phyloP scores from a whole-genome alignment of 1,140 invertebrate species.

The Calosoma granatense region DNA sequence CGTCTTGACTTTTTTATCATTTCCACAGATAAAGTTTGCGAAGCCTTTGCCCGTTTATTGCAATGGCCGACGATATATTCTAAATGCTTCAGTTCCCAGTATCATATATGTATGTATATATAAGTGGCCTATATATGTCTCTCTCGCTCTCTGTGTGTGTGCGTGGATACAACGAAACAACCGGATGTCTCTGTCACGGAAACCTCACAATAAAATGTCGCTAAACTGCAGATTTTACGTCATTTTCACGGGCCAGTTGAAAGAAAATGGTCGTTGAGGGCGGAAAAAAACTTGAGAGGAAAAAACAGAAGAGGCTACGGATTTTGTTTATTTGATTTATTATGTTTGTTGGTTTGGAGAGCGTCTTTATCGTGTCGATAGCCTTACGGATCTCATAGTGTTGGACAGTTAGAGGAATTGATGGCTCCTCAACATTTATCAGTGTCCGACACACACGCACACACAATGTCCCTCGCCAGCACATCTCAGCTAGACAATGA shows the following conservation, averaged over 20 bases:
- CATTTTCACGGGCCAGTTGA: slow-evolving; percentile 5
- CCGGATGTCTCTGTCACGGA: too few relatives aligned
- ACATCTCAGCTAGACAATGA: neutral
- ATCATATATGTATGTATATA: neutral
- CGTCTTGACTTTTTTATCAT: neutral
- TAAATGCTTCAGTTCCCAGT: neutral
- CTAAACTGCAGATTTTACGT: slow-evolving; percentile 7
- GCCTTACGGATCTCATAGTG: neutral
- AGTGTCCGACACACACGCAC: neutral
- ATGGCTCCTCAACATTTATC: neutral
- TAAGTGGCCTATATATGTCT: too few relatives aligned
- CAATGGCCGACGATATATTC: neutral
- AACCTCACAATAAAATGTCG: slow-evolving; percentile 2
- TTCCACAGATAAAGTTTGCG: neutral
- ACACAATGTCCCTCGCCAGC: neutral
- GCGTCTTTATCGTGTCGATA: neutral
- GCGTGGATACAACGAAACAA: neutral
- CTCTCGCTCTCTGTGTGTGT: too few relatives aligned
- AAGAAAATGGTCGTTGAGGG: neutral
- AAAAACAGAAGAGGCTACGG: neutral
- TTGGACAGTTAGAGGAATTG: neutral
- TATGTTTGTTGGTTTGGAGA: neutral
- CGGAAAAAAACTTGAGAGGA: neutral
- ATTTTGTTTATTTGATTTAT: slow-evolving; percentile 1
- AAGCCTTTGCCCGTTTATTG: neutral